Base-by-base conservation (phyloP, 1,140 invertebrate genomes). In the Drosophila repletoides region DNA sequence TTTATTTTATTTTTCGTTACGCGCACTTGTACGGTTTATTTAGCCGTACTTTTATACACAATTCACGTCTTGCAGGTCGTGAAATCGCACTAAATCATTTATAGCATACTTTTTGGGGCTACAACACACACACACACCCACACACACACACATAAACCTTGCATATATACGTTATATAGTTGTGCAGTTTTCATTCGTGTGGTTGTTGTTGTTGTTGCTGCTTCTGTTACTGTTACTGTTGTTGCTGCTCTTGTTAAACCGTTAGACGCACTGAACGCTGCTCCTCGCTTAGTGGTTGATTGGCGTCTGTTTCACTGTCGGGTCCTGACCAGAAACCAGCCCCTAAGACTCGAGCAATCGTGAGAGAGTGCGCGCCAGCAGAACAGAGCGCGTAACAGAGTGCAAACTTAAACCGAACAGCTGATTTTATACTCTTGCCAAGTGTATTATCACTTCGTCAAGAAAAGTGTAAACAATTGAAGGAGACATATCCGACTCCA, bases 281-380 rank as follows among this genome's bases (percentile, higher is more conserved):
- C 52, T 80, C 48, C 58, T 81, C 33, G 72, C 55, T 81, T 56
- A 61, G 72, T 72, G 58, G 61, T 81, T 59, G 60, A 34, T 72
- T 81, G 34, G 41, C 76, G 58, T 75, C 76, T 80, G 76, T 29
- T 66, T n/a, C n/a, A n/a, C n/a, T n/a, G n/a, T n/a, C 55, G 56
- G 40, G 41, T 67, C 68, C 63, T 59, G 10, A 15, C 24, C 52
- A 38, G 41, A 15, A 12, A 52, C 19, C 45, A 34, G 19, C 21
- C 22, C 26, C 28, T 24, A 61, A 52, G 49, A 22, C 41, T 36
- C 22, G 31, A 48, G 26, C 53, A 43, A 17, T 24, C n/a, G n/a
- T n/a, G n/a, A n/a, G 58, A 48, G 67, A 60, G 46, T 52, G 40
- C 73, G 59, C 36, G 46, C 10, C 63, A 69, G 40, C 52, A 21